Base-by-base conservation (phyloP, 2,113 vertebrate species). In the Ptychochromis oligacanthus region DNA sequence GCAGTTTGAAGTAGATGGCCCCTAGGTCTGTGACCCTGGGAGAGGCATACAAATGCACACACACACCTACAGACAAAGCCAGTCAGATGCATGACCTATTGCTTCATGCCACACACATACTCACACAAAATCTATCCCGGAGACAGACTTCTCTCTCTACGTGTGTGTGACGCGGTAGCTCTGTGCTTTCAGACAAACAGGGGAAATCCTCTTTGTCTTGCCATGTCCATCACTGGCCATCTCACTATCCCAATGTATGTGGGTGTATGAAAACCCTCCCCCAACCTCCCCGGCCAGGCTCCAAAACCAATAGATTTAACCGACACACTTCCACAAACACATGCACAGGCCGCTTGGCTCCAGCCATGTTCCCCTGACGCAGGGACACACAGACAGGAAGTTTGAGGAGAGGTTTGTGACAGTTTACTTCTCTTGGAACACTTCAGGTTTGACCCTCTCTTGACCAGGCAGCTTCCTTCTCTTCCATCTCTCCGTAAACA, bases 171-270 rank as follows among this genome's bases (percentile, higher is more conserved):
- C 82, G 62, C 17, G 10, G 77, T 80, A 67, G 83, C 87, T 88
- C 74, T 15, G 15, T 85, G 79, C 87, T 80, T 75, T 89, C 80
- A 90, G 88, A 94, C 93, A 95, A 95, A 95, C 93, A 90, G 83
- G 93, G 94, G 95, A 95, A 93, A 94, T 95, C 94, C 94, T 93
- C 92, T 91, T 93, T 88, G 87, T 92, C 90, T 90, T 89, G 90
- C 90, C 93, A 83, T 94, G 93, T 95, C 94, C 84, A 93, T 95
- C 92, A 93, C 82, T 79, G 58, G 62, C 84, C 91, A 80, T 94
- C 91, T 94, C 89, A 78, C 87, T 91, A 89, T 89, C 88, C 77
- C 64, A 8, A 86, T 43, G 20, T 93, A 92, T 91, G 89, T 91
- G 92, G 83, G 81, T 60, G 70, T 77, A 80, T 59, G 70, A 60